Evolutionary conservation across 2,888 invertebrate species (phyloP).

Genomic region (Ophonus ardosiacus): DNA sequence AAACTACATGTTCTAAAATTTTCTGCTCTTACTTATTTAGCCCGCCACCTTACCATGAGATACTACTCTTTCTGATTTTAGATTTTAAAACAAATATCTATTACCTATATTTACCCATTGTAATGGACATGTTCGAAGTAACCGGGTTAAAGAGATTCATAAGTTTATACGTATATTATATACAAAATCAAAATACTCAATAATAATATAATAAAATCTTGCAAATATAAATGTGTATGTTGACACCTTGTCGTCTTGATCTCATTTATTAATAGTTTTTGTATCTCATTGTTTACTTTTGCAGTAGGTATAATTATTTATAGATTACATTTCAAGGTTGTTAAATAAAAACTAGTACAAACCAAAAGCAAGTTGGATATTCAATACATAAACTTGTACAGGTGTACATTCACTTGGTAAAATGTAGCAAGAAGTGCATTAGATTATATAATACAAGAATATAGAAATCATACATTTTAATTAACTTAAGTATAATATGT

Average conservation of each 20-base stretch:
- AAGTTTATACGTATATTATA: too few relatives aligned
- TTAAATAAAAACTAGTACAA: background rate
- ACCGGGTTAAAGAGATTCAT: too few relatives aligned
- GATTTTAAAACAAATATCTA: too few relatives aligned
- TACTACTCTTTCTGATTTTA: too few relatives aligned
- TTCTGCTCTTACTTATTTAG: too few relatives aligned
- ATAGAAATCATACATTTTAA: background rate
- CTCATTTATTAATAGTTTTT: conserved; percentile 14
- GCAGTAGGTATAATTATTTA: conserved; percentile 23
- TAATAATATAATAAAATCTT: too few relatives aligned
- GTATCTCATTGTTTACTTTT: background rate
- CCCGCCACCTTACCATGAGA: too few relatives aligned
- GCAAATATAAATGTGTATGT: background rate
- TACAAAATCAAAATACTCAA: too few relatives aligned
- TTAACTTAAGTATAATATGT: background rate
- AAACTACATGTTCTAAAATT: too few relatives aligned
- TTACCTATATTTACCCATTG: too few relatives aligned
- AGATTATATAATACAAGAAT: background rate
- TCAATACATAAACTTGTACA: background rate
- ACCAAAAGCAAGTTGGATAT: background rate
- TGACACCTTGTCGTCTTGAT: background rate
- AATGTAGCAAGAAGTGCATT: conserved; percentile 4
- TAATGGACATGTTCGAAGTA: too few relatives aligned
- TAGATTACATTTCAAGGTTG: conserved; percentile 23
- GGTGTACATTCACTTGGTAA: conserved; percentile 7